phyloP scores from a whole-genome alignment of 2,888 invertebrate species.

The Malthinus flaveolus region DNA sequence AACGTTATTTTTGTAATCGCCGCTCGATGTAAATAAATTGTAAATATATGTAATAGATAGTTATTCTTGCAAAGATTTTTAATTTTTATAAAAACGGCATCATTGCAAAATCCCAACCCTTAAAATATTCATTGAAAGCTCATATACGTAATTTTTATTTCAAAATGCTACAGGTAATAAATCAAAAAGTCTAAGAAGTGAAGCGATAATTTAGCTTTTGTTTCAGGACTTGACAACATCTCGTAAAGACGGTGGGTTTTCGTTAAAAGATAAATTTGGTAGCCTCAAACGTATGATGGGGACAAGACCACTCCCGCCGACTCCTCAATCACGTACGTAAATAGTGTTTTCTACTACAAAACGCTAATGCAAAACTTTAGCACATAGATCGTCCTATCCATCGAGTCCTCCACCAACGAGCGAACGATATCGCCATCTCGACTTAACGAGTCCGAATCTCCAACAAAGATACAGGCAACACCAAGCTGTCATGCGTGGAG shows the following conservation, averaged over 20 bases:
- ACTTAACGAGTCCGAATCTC: constrained; percentile 50
- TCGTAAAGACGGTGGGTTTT: constrained; percentile 46
- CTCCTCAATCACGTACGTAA: constrained; percentile 47
- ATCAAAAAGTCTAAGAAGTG: constrained; percentile 35
- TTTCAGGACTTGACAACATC: constrained; percentile 46
- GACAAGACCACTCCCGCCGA: constrained; percentile 60
- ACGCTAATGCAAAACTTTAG: constrained; percentile 29
- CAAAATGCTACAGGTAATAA: constrained; percentile 13
- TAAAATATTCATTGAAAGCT: neutral
- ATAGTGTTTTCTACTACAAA: constrained; percentile 12
- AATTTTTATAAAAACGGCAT: no score
- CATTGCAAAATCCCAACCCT: neutral
- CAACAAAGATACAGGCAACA: constrained; percentile 64
- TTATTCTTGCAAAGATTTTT: neutral
- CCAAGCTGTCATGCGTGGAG: constrained; percentile 58
- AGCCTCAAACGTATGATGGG: constrained; percentile 55
- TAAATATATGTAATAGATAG: neutral
- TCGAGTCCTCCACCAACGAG: constrained; percentile 39
- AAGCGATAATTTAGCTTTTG: constrained; percentile 46
- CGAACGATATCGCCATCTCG: constrained; percentile 35
- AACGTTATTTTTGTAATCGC: no score
- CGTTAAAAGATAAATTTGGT: constrained; percentile 57
- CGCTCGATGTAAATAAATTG: no score
- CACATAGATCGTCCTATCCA: constrained; percentile 43
- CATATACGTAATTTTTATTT: no score